Evolutionary conservation across 2,888 invertebrate species (phyloP).

Genomic region (Exocentrus adspersus): DNA sequence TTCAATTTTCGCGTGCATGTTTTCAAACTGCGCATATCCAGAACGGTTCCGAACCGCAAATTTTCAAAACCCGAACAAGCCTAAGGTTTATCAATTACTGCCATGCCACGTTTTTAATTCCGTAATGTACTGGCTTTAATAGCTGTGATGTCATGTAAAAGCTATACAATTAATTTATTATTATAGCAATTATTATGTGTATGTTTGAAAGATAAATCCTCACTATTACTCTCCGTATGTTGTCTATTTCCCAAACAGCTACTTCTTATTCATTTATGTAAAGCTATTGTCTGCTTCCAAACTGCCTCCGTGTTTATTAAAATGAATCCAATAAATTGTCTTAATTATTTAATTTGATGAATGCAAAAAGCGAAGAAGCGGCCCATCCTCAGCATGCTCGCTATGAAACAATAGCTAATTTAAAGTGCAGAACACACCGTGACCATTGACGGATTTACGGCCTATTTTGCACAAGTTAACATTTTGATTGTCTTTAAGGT

Average conservation of each 20-base stretch:
- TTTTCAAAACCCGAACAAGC: no score
- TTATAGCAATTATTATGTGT: no score
- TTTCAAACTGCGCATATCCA: no score
- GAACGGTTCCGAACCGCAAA: no score
- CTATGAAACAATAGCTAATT: conserved; percentile 46
- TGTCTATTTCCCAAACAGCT: conserved; percentile 6
- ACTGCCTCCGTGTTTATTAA: not conserved
- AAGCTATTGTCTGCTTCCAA: conserved; percentile 1
- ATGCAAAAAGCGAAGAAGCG: conserved; percentile 14
- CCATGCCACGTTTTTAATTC: no score
- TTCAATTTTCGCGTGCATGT: no score
- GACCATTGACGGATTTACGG: conserved; percentile 48
- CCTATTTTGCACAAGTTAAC: conserved; percentile 53
- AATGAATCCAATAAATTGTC: conserved; percentile 31
- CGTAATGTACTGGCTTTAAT: no score
- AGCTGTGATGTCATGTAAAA: no score
- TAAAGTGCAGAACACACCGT: conserved; percentile 41
- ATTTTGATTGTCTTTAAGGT: conserved; percentile 54
- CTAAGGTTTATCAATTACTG: no score
- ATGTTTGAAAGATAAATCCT: no score
- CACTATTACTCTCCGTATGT: no score
- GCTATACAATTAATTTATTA: no score
- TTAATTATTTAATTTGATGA: conserved; percentile 45
- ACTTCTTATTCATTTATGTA: not conserved
- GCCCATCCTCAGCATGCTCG: conserved; percentile 34